phyloP scores from a whole-genome alignment of 37 sponge, comb jelly and placozoan genomes.

The Theonella swinhoei region DNA sequence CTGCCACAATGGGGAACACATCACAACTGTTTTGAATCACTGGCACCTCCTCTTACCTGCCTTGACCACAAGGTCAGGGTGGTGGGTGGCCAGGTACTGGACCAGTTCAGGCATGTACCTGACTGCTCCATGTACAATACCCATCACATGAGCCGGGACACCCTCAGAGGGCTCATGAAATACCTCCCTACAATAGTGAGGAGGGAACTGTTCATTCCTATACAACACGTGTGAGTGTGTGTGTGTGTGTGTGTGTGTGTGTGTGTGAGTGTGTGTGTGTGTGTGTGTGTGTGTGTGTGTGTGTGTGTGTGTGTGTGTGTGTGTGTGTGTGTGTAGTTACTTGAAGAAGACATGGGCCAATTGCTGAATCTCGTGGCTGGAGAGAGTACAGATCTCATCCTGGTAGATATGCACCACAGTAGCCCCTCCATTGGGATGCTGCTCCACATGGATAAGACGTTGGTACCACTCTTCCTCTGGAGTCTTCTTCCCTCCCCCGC shows the following conservation, averaged over 20 bases:
- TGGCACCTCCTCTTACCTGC: too few relatives aligned
- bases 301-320: constrained; percentile 38
- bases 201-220: too few relatives aligned
- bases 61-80: constrained; percentile 63
- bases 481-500: background rate
- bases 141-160: constrained; percentile 82
- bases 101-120: constrained; percentile 78
- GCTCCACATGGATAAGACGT: constrained; percentile 46
- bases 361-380: background rate
- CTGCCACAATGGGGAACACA: constrained; percentile 25
- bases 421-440: constrained; percentile 80
- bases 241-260: background rate
- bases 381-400: constrained; percentile 42
- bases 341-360: constrained; percentile 49
- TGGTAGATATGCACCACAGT: constrained; percentile 69
- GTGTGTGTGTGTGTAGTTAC: background rate
- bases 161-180: constrained; percentile 61
- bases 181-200: constrained; percentile 29
- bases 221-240: background rate
- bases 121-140: constrained; percentile 70
- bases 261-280: constrained; percentile 36
- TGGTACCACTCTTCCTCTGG: background rate
- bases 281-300: constrained; percentile 42
- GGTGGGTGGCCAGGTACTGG: constrained; percentile 46
- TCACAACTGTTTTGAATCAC: too few relatives aligned